Percentiles rank a stretch among this genome's conserved stretches.
Evolutionary conservation across 2,113 vertebrate genomes (phyloP).

Genomic region (Upupa epops): DNA sequence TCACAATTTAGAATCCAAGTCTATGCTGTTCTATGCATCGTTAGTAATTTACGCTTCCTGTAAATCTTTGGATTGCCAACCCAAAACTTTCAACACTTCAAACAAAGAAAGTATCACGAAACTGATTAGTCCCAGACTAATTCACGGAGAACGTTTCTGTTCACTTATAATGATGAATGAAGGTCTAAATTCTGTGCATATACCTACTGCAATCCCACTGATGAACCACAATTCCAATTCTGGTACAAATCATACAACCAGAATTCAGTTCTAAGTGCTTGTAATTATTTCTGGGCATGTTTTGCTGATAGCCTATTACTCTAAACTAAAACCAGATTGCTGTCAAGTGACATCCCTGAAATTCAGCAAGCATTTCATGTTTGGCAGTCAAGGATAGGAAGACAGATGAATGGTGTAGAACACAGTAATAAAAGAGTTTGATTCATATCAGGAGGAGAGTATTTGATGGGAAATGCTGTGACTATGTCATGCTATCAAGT

Average conservation of each 20-base stretch:
- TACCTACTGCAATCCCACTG: background rate
- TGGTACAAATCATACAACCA: background rate
- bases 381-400: constrained; percentile 36
- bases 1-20: background rate
- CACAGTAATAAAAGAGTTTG: constrained; percentile 27
- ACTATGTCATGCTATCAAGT: constrained; percentile 54
- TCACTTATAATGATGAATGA: background rate
- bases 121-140: background rate
- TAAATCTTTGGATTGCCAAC: background rate
- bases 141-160: background rate
- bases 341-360: constrained; percentile 20
- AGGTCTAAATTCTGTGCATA: background rate
- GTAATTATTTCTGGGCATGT: background rate
- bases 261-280: background rate
- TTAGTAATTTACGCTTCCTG: background rate
- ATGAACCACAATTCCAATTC: background rate
- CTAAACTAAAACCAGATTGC: constrained; percentile 23
- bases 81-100: background rate
- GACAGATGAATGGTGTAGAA: constrained; percentile 11
- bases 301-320: constrained; percentile 34
- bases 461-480: constrained; percentile 36
- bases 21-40: background rate
- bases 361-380: constrained; percentile 38
- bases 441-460: constrained; percentile 27
- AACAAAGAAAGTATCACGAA: background rate